Base-by-base conservation (phyloP, 2,888 invertebrate genomes). In the Nyleta sp. region DNA sequence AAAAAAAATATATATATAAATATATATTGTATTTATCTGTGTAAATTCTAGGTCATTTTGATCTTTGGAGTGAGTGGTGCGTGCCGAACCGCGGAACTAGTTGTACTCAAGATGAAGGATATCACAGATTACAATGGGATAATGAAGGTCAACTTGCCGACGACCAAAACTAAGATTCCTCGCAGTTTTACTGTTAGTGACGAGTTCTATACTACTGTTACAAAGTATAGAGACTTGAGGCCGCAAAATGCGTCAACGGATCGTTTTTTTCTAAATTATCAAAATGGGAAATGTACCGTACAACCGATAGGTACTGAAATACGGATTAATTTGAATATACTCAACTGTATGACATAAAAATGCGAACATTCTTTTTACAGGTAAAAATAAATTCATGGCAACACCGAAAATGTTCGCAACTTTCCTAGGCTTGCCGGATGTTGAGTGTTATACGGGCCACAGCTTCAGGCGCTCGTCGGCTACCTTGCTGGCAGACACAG, bases 331-430 rank as follows among this genome's bases (percentile, higher is more conserved):
- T 28, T n/a, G n/a, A n/a, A n/a, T n/a, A n/a, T n/a, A n/a, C n/a
- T n/a, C n/a, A n/a, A n/a, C n/a, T n/a, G n/a, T n/a, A n/a, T n/a
- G n/a, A n/a, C n/a, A n/a, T n/a, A n/a, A n/a, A n/a, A n/a, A 28
- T 28, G 7, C 28, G 28, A 5, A 7, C 28, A 28, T 7, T 28
- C 7, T 28, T 7, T 28, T 28, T 7, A 28, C 28, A 28, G 28
- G 28, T 28, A 28, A 73, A 40, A 81, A 82, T 28, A 80, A 78
- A 53, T 79, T 84, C 44, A 73, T 60, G 38, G 28, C 18, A 24
- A 78, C 81, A 67, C 80, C 81, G 2, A 79, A 77, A 70, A 24
- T 78, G 24, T 81, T 84, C 20, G 82, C 83, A 15, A 42, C 33
- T 13, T 82, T 40, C 52, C 64, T 80, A 28, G 73, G 82, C 8